Evolutionary conservation across 2,888 invertebrate genomes (phyloP).

Genomic region (Dryobota labecula): DNA sequence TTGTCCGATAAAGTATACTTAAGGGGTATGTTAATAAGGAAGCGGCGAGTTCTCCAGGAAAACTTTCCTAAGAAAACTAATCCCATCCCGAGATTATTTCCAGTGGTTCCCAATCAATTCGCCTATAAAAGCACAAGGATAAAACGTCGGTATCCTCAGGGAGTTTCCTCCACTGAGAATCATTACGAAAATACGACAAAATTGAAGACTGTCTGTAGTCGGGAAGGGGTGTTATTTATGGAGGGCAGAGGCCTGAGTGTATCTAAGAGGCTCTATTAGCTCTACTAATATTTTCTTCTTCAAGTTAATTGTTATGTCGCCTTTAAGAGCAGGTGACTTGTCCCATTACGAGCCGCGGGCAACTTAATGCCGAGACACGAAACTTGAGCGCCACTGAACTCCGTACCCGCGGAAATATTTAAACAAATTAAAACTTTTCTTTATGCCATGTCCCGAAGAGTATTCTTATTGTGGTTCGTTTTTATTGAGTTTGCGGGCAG

Average conservation of each 20-base stretch:
- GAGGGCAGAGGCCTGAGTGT: conserved; percentile 84
- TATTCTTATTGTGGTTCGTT: conserved; percentile 81
- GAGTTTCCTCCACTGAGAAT: conserved; percentile 81
- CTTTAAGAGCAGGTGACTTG: conserved; percentile 89
- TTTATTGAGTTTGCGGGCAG: conserved; percentile 78
- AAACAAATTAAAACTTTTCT: conserved; percentile 90
- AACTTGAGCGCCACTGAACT: conserved; percentile 82
- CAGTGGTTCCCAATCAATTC: conserved; percentile 85
- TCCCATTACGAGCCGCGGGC: conserved; percentile 86
- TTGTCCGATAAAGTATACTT: conserved; percentile 76
- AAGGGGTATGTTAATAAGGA: conserved; percentile 81
- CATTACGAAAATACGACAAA: conserved; percentile 88
- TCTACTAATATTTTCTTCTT: conserved; percentile 89
- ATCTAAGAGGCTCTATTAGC: conserved; percentile 88
- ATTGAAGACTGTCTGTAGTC: conserved; percentile 81
- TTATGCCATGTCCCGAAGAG: conserved; percentile 81
- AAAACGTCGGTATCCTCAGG: conserved; percentile 76
- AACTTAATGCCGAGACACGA: conserved; percentile 82
- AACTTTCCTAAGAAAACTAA: conserved; percentile 84
- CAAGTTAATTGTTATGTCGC: conserved; percentile 89
- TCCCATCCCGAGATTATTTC: conserved; percentile 84
- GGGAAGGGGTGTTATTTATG: conserved; percentile 88
- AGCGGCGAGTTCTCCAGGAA: conserved; percentile 72
- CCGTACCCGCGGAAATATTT: conserved; percentile 85
- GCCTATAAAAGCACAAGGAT: conserved; percentile 84